A percentile compares a stretch with the other conserved stretches of the same genome.
phyloP scores from a whole-genome alignment of 2,797 vertebrate species.

The Hybognathus amarus region DNA sequence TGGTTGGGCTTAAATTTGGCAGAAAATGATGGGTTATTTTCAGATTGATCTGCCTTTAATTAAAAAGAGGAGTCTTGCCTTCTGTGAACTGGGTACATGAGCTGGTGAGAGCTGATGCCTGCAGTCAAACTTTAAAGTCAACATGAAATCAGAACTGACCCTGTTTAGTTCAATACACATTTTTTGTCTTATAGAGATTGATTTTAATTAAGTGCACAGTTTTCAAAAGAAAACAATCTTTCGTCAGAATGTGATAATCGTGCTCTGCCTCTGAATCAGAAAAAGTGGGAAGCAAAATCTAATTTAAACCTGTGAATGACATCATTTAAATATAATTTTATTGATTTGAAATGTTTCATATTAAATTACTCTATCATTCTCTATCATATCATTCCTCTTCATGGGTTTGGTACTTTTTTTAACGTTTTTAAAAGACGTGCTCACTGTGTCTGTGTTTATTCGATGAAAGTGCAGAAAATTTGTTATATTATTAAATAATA shows the following conservation, averaged over 20 bases:
- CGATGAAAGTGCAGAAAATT: background rate
- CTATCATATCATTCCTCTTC: too few relatives aligned
- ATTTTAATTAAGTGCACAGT: background rate
- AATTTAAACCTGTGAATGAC: background rate
- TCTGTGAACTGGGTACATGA: constrained; percentile 19
- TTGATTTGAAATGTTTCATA: background rate
- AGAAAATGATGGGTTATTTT: constrained; percentile 26
- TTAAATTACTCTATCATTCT: background rate
- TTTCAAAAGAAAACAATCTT: background rate
- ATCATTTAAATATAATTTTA: background rate
- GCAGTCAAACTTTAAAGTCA: constrained; percentile 7
- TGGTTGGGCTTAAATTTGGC: constrained; percentile 37
- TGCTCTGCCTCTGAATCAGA: background rate
- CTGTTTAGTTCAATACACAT: background rate
- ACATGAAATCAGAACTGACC: background rate
- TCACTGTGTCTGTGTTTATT: background rate
- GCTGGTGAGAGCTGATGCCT: background rate
- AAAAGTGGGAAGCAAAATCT: background rate
- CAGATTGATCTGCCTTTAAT: constrained; percentile 39
- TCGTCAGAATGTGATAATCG: background rate
- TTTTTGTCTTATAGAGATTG: background rate
- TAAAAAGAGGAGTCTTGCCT: constrained; percentile 36
- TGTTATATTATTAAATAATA: background rate
- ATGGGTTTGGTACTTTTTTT: background rate
- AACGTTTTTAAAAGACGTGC: background rate